Evolutionary conservation across 2,888 invertebrate genomes (phyloP).

Genomic region (Thelaira solivaga): DNA sequence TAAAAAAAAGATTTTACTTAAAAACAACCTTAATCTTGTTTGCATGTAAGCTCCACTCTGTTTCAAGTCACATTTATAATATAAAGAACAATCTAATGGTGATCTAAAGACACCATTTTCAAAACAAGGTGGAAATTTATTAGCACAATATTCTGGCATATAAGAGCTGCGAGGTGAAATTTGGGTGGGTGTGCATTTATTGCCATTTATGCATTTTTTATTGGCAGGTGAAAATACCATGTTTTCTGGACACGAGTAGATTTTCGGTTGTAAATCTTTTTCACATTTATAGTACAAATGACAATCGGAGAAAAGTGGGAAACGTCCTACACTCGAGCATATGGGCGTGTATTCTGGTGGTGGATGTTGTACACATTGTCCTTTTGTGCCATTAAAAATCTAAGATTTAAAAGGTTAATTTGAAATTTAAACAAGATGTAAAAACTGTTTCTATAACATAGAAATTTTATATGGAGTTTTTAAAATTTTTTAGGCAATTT

Average conservation of each 20-base stretch:
- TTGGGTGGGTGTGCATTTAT: slow-evolving; percentile 71
- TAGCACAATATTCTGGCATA: slow-evolving; percentile 69
- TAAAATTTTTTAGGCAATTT: too few species aligned
- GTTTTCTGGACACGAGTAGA: slow-evolving; percentile 72
- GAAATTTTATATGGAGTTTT: too few species aligned
- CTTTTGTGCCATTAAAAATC: slow-evolving; percentile 67
- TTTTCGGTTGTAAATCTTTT: slow-evolving; percentile 67
- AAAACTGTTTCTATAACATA: too few species aligned
- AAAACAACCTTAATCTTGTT: slow-evolving; percentile 70
- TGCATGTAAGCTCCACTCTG: slow-evolving; percentile 73
- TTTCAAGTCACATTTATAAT: slow-evolving; percentile 76
- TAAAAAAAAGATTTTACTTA: not conserved
- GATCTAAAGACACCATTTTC: slow-evolving; percentile 74
- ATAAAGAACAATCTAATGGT: slow-evolving; percentile 75
- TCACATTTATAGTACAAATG: slow-evolving; percentile 74
- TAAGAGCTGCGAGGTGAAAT: slow-evolving; percentile 69
- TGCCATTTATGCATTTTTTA: slow-evolving; percentile 70
- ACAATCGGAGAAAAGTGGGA: slow-evolving; percentile 73
- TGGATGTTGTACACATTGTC: slow-evolving; percentile 69
- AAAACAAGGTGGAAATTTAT: slow-evolving; percentile 74
- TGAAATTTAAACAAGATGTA: not conserved
- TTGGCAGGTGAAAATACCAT: slow-evolving; percentile 71
- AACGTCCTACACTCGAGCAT: slow-evolving; percentile 71
- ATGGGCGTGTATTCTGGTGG: slow-evolving; percentile 67
- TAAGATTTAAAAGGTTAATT: not conserved